Conservation (phyloP, 2,113 vertebrate genomes). For the Porphyrio hochstetteri region DNA sequence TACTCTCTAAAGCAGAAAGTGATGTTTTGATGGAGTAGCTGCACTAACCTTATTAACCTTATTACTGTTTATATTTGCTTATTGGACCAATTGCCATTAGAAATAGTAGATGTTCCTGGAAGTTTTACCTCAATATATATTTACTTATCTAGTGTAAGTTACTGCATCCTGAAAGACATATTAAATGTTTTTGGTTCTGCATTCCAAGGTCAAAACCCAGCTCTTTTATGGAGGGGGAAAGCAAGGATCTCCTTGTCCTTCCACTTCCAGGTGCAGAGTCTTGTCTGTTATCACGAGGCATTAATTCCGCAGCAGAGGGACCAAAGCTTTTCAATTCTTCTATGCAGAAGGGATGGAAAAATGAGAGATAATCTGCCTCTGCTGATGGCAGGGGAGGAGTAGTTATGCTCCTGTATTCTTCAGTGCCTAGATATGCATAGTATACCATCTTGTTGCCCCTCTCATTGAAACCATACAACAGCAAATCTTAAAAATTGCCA, state of each 20-base stretch:
- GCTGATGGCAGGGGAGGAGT: neutral
- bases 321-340: neutral
- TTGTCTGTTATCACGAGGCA: neutral
- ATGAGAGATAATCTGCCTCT: neutral
- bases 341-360: neutral
- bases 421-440: neutral
- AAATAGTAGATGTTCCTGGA: neutral
- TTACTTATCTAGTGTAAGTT: neutral
- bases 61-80: neutral
- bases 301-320: neutral
- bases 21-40: neutral
- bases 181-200: neutral
- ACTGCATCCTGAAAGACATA: neutral
- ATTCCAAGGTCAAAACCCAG: neutral
- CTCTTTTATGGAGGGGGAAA: neutral
- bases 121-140: neutral
- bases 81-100: neutral
- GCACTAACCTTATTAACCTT: neutral
- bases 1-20: neutral
- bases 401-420: neutral
- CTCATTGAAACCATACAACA: neutral
- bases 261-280: neutral
- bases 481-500: neutral
- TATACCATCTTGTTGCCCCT: neutral
- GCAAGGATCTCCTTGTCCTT: neutral